These are phyloP conservation scores for Cyphomyrus discorhynchus DNA, from an alignment of 2,113 vertebrate species.

Conservation along the genomic window DNA sequence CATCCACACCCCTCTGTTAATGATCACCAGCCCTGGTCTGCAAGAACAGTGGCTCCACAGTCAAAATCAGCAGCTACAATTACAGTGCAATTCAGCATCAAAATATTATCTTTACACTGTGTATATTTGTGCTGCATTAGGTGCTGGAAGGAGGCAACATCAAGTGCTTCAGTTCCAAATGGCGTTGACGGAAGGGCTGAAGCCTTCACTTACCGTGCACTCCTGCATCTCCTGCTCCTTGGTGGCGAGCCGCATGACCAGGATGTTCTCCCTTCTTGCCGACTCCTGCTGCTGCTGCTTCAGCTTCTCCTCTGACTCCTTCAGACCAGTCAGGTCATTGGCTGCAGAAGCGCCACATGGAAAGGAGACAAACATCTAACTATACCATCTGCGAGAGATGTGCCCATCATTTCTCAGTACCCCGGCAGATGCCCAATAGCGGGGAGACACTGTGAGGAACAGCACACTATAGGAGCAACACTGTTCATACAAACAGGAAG, in stretches of 20 bases:
- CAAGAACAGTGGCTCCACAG: background rate
- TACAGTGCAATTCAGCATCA: background rate
- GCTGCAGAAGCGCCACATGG: slow-evolving; percentile 52
- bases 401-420: background rate
- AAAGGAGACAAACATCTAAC: slow-evolving; percentile 16
- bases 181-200: background rate
- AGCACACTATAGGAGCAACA: background rate
- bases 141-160: background rate
- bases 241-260: slow-evolving; percentile 96
- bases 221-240: slow-evolving; percentile 99
- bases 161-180: background rate
- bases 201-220: slow-evolving; percentile 82
- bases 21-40: background rate
- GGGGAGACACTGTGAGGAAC: background rate
- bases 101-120: background rate
- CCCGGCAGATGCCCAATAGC: background rate
- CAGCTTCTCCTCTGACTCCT: slow-evolving; percentile 96
- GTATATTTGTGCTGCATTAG: background rate
- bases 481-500: background rate
- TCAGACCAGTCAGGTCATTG: slow-evolving; percentile 91
- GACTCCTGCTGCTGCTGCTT: slow-evolving; percentile 99
- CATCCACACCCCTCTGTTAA: background rate
- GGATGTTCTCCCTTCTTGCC: slow-evolving; percentile 95
- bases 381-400: background rate
- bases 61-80: background rate